Evolutionary conservation across 2,797 vertebrate genomes (phyloP).

Genomic region (Bufotes viridis): DNA sequence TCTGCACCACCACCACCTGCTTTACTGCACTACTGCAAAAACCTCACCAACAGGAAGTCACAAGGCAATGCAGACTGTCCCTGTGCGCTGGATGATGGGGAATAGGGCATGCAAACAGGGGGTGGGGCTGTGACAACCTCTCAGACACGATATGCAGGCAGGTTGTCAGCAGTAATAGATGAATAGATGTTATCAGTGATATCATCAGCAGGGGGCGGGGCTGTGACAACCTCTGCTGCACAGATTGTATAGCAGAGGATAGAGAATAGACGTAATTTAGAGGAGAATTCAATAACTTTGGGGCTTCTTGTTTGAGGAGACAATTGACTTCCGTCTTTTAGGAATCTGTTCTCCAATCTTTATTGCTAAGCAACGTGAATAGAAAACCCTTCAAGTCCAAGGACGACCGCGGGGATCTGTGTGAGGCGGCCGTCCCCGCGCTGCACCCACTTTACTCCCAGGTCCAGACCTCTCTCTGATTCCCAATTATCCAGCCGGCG

Average conservation of each 20-base stretch:
- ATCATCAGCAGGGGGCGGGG: too few species aligned
- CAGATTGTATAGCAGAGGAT: background rate
- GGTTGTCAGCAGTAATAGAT: too few species aligned
- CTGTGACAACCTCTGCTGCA: background rate
- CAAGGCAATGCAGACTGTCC: too few species aligned
- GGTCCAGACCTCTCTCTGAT: constrained; percentile 23
- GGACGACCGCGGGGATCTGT: background rate
- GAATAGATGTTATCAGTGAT: too few species aligned
- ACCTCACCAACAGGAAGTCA: too few species aligned
- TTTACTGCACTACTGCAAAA: too few species aligned
- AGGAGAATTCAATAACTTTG: background rate
- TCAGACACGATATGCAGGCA: too few species aligned
- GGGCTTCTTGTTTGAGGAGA: background rate
- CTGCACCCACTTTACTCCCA: background rate
- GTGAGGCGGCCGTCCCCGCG: background rate
- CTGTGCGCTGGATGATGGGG: too few species aligned
- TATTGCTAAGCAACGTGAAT: constrained; percentile 8
- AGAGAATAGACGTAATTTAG: background rate
- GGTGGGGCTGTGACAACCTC: too few species aligned
- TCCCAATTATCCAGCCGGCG: constrained; percentile 41
- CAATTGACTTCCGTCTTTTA: background rate
- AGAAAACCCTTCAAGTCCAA: background rate
- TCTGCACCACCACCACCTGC: too few species aligned
- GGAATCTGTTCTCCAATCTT: background rate
- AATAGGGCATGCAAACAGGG: too few species aligned